Base-by-base conservation (phyloP, 1,140 invertebrate genomes). In the Drosophila malerkotliana region DNA sequence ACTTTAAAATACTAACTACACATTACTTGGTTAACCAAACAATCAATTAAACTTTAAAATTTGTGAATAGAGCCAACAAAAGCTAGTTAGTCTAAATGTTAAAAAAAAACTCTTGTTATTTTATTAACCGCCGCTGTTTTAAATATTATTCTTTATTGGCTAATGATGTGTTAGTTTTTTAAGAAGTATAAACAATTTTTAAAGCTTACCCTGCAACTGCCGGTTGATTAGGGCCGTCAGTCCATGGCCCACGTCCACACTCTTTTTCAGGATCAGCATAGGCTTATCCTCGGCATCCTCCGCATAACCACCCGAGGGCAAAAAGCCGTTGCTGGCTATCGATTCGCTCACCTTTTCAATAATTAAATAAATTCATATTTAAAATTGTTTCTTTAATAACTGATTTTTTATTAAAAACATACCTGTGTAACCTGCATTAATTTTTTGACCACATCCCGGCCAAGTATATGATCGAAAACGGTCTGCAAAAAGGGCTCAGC, bases 371-470 rank as follows among this genome's bases (percentile, higher is more conserved):
- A 6, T 28, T 28, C 1, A 28, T 6, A 7, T 7, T 6, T 28
- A 28, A 28, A 28, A 7, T 28, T 28, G 6, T 10, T 37, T 37
- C 3, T 37, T 44, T 3, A 18, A 8, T 3, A 44, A 18, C 6
- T 10, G 1, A 41, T 41, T 6, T 7, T 21, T 1, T 21, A 8
- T 45, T 45, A 15, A 21, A 8, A 2, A 15, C 49, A 28, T 28
- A 92, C 91, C 90, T 92, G 91, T 77, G 90, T 92, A 85, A 97
- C 96, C 94, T 97, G 96, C 94, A 97, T 96, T 12, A 98, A 93
- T 92, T 98, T 98, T 87, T 97, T 96, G 9, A 97, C 97, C 62
- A 98, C 96, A 92, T 98, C 97, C 77, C 96, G 93, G 14, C 97
- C 97, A 45, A 98, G 93, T 74, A 98, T 95, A 84, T 97, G 96